phyloP scores from a whole-genome alignment of 2,888 invertebrate genomes.

The Branchipolynoe longqiensis region DNA sequence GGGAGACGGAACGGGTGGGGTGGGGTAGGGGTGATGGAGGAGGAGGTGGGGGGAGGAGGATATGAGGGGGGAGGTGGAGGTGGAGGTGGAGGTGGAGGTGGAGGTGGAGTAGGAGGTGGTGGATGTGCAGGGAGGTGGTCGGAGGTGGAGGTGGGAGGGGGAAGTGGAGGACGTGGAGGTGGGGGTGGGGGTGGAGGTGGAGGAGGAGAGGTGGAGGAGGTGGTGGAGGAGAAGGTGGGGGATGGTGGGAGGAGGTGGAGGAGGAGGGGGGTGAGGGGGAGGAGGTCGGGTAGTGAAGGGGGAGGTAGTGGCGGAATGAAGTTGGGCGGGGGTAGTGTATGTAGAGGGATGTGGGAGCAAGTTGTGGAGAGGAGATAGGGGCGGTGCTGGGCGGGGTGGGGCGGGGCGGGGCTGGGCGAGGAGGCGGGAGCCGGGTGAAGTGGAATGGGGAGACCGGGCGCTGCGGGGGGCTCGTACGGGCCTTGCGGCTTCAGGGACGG shows the following conservation, averaged over 20 bases:
- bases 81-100: neutral
- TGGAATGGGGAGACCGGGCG: neutral
- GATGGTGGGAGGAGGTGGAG: neutral
- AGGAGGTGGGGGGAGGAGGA: neutral
- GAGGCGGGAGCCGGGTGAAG: too few relatives aligned
- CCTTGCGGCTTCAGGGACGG: neutral
- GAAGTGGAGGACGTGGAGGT: too few relatives aligned
- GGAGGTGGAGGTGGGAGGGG: too few relatives aligned
- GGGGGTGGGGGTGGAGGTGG: neutral
- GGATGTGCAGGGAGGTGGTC: neutral
- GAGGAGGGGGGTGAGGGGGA: neutral
- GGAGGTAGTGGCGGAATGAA: neutral
- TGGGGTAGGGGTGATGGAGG: neutral
- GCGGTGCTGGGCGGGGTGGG: neutral
- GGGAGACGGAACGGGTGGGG: too few relatives aligned
- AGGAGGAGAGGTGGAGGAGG: neutral
- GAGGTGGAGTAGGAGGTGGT: neutral
- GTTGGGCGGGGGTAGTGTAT: too few relatives aligned
- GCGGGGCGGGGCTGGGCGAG: neutral
- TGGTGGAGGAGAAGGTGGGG: neutral
- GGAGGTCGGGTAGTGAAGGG: neutral
- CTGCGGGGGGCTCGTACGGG: conserved; percentile 9
- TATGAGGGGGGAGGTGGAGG: neutral
- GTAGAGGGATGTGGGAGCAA: neutral
- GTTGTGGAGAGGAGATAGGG: neutral